Evolutionary conservation across 2,888 invertebrate species (phyloP), one percentile per base, ranked within the genome.

Genomic region (Netelia fuscicornis): DNA sequence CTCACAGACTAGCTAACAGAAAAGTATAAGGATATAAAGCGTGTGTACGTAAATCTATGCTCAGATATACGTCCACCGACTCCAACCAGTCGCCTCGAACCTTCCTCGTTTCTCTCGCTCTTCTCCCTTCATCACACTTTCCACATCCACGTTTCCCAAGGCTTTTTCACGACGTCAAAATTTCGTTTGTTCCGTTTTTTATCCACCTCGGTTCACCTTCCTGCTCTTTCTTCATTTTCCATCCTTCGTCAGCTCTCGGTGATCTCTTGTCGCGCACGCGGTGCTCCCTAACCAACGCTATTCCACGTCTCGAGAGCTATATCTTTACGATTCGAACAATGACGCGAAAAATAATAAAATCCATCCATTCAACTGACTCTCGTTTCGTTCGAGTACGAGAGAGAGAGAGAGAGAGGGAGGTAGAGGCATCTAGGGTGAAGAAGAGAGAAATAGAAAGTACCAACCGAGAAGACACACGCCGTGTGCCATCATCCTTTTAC

Each of bases 321-420:
- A 58, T 76, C 64, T 71, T 20, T 75, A 84, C 68, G 64, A 54
- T 54, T 79, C 60, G 70, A 65, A 87, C 83, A 79, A 85, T 84
- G 82, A 84, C 78, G 42, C 37, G 68, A 81, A 74, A 87, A 87
- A 88, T 86, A 88, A 89, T 86, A 87, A 85, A 87, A 87, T 83
- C 84, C 78, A 83, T 88, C 72, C 71, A 52, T 83, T 84, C 74
- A 76, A 71, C 62, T 25, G 64, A 30, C 62, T 71, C 52, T 44
- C 52, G 17, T 58, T 65, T 71, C 25, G 65, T 11, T 52, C 56
- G 30, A 17, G 71, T 54, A n/a, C 30, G 30, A 44, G 11, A 48
- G 20, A 23, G 54, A 20, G 17, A 6, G 3, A 30, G 23, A 58
- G 8, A 76, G 48, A 30, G 30, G 30, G n/a, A 56, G 17, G 37